Evolutionary conservation across 2,888 invertebrate genomes (phyloP).

Genomic region (Mallateleia sp.): DNA sequence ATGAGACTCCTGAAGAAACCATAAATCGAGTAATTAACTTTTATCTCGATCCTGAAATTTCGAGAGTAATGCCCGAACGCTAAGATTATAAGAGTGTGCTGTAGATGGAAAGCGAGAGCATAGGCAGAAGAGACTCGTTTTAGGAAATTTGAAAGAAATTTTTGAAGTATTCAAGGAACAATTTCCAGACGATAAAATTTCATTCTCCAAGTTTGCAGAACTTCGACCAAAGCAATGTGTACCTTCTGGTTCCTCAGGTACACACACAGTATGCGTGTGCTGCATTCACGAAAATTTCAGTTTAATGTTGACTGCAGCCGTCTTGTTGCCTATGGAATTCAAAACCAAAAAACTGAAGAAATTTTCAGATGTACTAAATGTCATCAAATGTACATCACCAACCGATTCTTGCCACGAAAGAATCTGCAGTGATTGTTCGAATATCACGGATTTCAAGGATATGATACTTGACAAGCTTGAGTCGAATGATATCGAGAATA

Average conservation of each 20-base stretch:
- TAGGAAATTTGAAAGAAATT: conserved; percentile 61
- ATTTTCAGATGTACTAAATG: not conserved
- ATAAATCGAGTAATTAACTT: conserved; percentile 14
- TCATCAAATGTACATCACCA: conserved; percentile 12
- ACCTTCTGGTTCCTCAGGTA: conserved; percentile 49
- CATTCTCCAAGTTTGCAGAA: conserved; percentile 54
- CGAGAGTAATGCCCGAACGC: conserved; percentile 26
- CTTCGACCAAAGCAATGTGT: conserved; percentile 57
- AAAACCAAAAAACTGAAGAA: not conserved
- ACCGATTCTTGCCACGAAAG: conserved; percentile 37
- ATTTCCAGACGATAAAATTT: conserved; percentile 32
- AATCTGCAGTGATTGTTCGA: conserved; percentile 13
- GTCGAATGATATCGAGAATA: not conserved
- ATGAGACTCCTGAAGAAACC: conserved; percentile 21
- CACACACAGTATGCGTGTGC: conserved; percentile 70
- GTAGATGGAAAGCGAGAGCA: conserved; percentile 35
- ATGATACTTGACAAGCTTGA: conserved; percentile 9
- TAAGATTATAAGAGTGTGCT: conserved; percentile 34
- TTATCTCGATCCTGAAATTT: conserved; percentile 32
- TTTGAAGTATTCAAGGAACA: conserved; percentile 34
- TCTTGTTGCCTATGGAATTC: conserved; percentile 2
- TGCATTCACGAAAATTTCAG: conserved; percentile 66
- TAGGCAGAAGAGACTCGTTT: conserved; percentile 57
- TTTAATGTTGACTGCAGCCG: conserved; percentile 34
- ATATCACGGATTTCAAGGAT: conserved; percentile 9